Evolutionary conservation across 2,113 vertebrate species (phyloP), one percentile per base, ranked within the genome.

Genomic region (Piprites chloris): DNA sequence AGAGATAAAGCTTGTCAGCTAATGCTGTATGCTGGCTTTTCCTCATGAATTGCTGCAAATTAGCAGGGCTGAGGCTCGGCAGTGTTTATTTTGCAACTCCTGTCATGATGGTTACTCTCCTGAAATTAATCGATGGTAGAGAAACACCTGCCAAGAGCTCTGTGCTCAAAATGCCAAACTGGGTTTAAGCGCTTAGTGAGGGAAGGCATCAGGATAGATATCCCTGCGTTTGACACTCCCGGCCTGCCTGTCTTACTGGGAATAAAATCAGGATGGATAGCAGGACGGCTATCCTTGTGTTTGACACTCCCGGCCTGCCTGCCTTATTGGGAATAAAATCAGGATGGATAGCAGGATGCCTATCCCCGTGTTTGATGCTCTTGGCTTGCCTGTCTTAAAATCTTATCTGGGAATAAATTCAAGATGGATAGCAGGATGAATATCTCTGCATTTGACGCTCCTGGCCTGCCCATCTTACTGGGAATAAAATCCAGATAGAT

Each of bases 171-270:
- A 87, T 4, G 65, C 78, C 69, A 47, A 87, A 24, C 49, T 8
- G 41, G 52, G 49, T n/a, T 58, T 33, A 62, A 59, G 21, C 2
- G 1, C 7, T 50, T 17, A 23, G 23, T 1, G 30, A 41, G 14
- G 28, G 50, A 58, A 69, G 46, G 65, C 20, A 3, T 13, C 41
- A 32, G 62, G 47, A 52, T 1, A 16, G 39, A 14, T 2, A 58
- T 4, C 49, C 22, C 30, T 42, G 26, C 0, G 0, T 28, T 9
- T 11, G 52, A 28, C 7, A 3, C 32, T 62, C 37, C 17, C 20
- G n/a, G 58, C 58, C 58, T 59, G 58, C n/a, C 23, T 4, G 7
- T 14, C 24, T 61, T 27, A 16, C 14, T 37, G 59, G 59, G 35
- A 61, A 39, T 59, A 59, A 59, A 59, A 59, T 26, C 58, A 55